Base-by-base conservation (phyloP, 2,888 invertebrate genomes). In the Alcis repandata region DNA sequence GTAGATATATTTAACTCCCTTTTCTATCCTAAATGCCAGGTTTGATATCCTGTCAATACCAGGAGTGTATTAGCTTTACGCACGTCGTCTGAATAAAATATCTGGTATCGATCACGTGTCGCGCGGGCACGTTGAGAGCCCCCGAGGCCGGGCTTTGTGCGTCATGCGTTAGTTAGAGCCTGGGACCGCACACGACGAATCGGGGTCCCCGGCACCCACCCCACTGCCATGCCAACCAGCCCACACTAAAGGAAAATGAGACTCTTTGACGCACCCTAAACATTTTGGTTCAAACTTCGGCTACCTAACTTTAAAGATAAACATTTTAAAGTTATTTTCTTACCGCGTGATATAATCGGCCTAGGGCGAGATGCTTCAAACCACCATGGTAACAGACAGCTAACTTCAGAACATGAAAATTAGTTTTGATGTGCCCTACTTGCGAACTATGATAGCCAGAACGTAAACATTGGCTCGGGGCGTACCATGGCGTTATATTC, bases 151-250 rank as follows among this genome's bases (percentile, higher is more conserved):
- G 65, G 61, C 59, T 61, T 76, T 76, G 78, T 82, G 76, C 73
- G 77, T 73, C 69, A 70, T 75, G 74, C 36, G 45, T 36, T 19
- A 20, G 46, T 27, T 75, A 70, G 69, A 72, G 62, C 60, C 54
- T 33, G 70, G 77, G 77, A 78, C 77, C 79, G 73, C 79, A 78
- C 79, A 79, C 72, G 65, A 69, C 65, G 78, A 19, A 61, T 9
- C 19, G 1, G 1, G 59, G 15, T 58, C 61, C 52, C 69, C 54
- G 19, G 36, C 64, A 60, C 70, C 69, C 68, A 62, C 68, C 67
- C 60, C 52, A 22, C 38, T 38, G 19, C 38, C 2, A 2, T 45
- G 45, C 19, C 19, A 45, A 13, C 48, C 27, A 32, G 27, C n/a
- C 51, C 10, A 11, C 20, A 36, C n/a, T 8, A 17, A 19, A 51